Evolutionary conservation across 2,797 vertebrate species (phyloP).

Genomic region (Ciconia nigra): DNA sequence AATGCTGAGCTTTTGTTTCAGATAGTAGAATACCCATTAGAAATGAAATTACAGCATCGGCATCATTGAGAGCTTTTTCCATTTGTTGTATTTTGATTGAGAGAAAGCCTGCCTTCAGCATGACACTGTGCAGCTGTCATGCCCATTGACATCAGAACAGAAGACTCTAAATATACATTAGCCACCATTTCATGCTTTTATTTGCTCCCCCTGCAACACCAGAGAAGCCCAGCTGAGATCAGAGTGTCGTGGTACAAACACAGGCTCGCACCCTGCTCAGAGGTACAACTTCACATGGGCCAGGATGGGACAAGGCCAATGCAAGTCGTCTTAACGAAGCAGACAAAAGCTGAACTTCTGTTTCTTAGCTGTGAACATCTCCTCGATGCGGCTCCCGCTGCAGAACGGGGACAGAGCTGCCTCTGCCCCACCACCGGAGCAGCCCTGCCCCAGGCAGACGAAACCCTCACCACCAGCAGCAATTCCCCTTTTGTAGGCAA

Average conservation of each 20-base stretch:
- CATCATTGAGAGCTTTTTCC: not conserved
- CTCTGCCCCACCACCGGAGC: not conserved
- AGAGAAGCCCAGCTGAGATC: not conserved
- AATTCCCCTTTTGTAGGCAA: not conserved
- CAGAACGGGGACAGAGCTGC: not conserved
- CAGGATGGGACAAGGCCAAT: not conserved
- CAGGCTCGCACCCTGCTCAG: not conserved
- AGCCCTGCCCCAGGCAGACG: not conserved
- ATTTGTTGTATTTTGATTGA: not conserved
- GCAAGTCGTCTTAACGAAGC: rapidly evolving
- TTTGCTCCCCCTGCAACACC: not conserved
- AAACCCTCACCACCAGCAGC: not conserved
- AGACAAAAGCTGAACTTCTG: not conserved
- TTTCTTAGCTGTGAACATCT: not conserved
- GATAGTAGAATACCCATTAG: not conserved
- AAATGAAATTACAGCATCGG: not conserved
- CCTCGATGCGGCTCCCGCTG: not conserved
- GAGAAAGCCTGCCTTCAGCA: not conserved
- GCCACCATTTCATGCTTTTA: not conserved
- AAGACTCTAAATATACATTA: not conserved
- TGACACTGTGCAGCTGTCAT: not conserved
- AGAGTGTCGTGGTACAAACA: rapidly evolving
- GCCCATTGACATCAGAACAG: not conserved
- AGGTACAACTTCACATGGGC: not conserved
- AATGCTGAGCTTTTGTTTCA: not conserved